Percentiles rank a stretch among this genome's conserved stretches.
Evolutionary conservation across 2,113 vertebrate species (phyloP).

Genomic region (Epinephelus cyanopodus): DNA sequence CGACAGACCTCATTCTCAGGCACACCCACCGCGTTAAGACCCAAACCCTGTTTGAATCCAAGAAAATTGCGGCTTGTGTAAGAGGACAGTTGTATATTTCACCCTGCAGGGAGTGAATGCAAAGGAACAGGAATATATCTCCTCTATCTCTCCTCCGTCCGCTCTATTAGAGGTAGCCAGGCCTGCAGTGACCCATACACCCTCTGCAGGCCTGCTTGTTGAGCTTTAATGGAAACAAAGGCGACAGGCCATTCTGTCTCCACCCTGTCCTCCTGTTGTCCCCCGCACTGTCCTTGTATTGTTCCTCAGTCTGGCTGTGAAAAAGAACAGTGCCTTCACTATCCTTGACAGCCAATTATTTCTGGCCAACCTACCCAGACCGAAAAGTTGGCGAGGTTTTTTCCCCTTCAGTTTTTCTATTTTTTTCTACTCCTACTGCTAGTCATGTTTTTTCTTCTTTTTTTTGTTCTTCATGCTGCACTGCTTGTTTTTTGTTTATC

Average conservation of each 20-base stretch:
- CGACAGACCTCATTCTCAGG: slow-evolving; percentile 32
- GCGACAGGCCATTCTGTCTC: slow-evolving; percentile 75
- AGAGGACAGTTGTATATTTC: slow-evolving; percentile 47
- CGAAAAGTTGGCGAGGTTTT: slow-evolving; percentile 67
- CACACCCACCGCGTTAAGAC: slow-evolving; percentile 43
- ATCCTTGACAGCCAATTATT: slow-evolving; percentile 84
- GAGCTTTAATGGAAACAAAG: slow-evolving; percentile 79
- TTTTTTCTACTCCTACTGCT: slow-evolving; percentile 42
- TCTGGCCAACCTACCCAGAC: slow-evolving; percentile 80
- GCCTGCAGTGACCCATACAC: slow-evolving; percentile 54
- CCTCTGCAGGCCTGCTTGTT: slow-evolving; percentile 62
- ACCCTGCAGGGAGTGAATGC: slow-evolving; percentile 47
- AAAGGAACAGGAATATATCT: slow-evolving; percentile 40
- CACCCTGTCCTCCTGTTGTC: slow-evolving; percentile 72
- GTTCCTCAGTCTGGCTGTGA: slow-evolving; percentile 66
- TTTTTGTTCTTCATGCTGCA: slow-evolving; percentile 52
- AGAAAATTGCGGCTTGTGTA: slow-evolving; percentile 34
- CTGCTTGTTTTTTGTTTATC: slow-evolving; percentile 66
- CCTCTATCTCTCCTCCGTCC: slow-evolving; percentile 35
- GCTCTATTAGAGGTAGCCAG: slow-evolving; percentile 44
- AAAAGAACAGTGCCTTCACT: slow-evolving; percentile 74
- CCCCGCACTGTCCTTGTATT: slow-evolving; percentile 74
- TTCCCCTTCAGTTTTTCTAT: slow-evolving; percentile 48
- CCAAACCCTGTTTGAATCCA: slow-evolving; percentile 56
- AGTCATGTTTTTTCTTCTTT: slow-evolving; percentile 12